Conservation (phyloP, 2,888 invertebrate species). For the Cephus spinipes region DNA sequence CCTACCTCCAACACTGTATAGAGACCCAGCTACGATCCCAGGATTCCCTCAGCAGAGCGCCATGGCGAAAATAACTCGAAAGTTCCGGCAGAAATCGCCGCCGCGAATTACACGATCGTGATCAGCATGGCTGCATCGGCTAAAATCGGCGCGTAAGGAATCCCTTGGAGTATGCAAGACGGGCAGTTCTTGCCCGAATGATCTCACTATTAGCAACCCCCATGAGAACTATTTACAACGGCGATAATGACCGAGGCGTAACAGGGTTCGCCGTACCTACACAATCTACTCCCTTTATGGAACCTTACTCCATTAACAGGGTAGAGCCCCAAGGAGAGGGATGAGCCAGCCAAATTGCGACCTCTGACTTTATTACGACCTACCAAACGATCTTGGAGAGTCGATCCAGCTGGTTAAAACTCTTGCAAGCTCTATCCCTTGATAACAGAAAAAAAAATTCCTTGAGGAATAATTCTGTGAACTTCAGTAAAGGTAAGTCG, state of each 20-base stretch:
- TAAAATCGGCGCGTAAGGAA: neutral
- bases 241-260: slow-evolving; percentile 28
- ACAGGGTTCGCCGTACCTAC: slow-evolving; percentile 20
- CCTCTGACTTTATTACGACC: neutral
- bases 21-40: too few relatives aligned
- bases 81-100: neutral
- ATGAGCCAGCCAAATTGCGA: neutral
- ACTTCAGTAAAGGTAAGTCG: too few relatives aligned
- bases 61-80: neutral
- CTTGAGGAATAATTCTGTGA: too few relatives aligned
- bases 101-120: slow-evolving; percentile 4
- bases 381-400: neutral
- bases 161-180: neutral
- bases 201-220: slow-evolving; percentile 32
- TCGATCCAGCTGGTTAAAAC: too few relatives aligned
- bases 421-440: too few relatives aligned
- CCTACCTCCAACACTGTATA: too few relatives aligned
- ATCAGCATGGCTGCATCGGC: slow-evolving; percentile 6
- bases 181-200: slow-evolving; percentile 25
- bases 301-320: slow-evolving; percentile 16
- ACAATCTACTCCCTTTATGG: slow-evolving; percentile 20
- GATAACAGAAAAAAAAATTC: too few relatives aligned
- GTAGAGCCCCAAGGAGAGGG: neutral
- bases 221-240: slow-evolving; percentile 30
- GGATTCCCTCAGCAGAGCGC: too few relatives aligned